Percentiles rank a stretch among this genome's conserved stretches.
phyloP scores from a whole-genome alignment of 1,140 invertebrate species.

The Drosophila nikananu region DNA sequence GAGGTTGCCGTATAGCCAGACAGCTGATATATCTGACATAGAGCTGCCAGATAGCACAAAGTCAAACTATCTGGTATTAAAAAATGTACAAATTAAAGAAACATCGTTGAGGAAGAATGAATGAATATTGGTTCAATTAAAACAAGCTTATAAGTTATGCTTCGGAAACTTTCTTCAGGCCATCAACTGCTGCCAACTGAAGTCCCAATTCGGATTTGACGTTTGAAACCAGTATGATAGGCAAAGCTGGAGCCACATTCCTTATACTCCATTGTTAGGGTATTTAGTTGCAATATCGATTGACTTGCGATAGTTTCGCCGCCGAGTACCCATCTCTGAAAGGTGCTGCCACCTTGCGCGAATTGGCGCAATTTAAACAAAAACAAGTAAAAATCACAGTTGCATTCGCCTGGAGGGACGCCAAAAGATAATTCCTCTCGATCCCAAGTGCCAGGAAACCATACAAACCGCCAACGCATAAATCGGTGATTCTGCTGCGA shows the following conservation, averaged over 20 bases:
- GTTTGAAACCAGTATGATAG: fast-evolving
- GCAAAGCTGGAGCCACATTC: not conserved
- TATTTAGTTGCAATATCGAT: constrained; percentile 12
- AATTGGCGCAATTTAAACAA: constrained; percentile 68
- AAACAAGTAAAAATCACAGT: constrained; percentile 46
- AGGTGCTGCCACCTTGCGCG: constrained; percentile 36
- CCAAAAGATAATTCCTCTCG: constrained; percentile 3
- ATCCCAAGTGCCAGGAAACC: constrained; percentile 1
- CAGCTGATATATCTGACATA: not conserved
- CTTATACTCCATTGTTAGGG: not conserved
- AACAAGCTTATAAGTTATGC: too few species aligned
- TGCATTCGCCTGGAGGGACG: constrained; percentile 26
- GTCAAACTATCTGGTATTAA: not conserved
- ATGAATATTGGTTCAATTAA: too few species aligned
- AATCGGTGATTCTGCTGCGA: constrained; percentile 9
- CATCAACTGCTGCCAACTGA: too few species aligned
- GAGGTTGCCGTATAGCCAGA: constrained; percentile 26
- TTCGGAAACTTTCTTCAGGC: too few species aligned
- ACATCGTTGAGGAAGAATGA: not conserved
- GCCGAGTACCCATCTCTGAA: constrained; percentile 1
- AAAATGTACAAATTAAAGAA: not conserved
- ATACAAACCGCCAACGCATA: not conserved
- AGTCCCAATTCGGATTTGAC: too few species aligned
- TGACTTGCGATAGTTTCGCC: not conserved
- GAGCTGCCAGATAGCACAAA: constrained; percentile 20